These are phyloP conservation scores for Otus scops DNA, from an alignment of 2,797 vertebrate genomes.

Conservation along the genomic window DNA sequence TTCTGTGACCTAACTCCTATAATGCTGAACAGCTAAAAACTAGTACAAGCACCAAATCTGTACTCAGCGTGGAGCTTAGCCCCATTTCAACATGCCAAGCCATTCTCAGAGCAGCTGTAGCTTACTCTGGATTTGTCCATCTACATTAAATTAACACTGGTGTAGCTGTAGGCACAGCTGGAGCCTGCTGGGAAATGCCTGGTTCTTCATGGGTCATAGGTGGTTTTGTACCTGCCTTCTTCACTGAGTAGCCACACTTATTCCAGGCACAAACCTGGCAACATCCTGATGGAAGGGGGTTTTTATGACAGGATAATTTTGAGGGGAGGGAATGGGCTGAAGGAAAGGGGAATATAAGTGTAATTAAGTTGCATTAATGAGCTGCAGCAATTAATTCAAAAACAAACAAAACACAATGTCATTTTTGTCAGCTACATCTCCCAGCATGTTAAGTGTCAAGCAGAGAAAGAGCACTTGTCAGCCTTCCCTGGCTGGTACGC, in stretches of 20 bases:
- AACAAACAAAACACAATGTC: not conserved
- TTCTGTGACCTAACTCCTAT: not conserved
- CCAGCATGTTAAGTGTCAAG: not conserved
- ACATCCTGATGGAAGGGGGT: not conserved
- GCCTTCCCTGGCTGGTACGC: not conserved
- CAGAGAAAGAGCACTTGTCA: not conserved
- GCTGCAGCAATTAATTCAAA: conserved; percentile 37
- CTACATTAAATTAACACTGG: not conserved
- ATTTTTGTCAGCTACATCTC: not conserved
- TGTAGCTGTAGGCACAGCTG: not conserved
- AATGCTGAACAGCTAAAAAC: not conserved
- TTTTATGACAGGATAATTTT: not conserved
- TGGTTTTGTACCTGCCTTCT: not conserved
- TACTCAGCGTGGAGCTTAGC: not conserved
- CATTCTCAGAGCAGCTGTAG: not conserved
- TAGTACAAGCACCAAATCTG: not conserved
- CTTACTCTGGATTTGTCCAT: not conserved
- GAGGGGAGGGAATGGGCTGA: not conserved
- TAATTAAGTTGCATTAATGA: conserved; percentile 48
- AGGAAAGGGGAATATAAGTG: not conserved
- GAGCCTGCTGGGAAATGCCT: not conserved
- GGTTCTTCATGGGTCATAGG: not conserved
- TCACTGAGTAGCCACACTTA: not conserved
- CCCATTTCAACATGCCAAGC: not conserved
- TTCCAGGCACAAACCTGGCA: not conserved